Evolutionary conservation across 2,113 vertebrate genomes (phyloP).

Genomic region (Ondatra zibethicus): DNA sequence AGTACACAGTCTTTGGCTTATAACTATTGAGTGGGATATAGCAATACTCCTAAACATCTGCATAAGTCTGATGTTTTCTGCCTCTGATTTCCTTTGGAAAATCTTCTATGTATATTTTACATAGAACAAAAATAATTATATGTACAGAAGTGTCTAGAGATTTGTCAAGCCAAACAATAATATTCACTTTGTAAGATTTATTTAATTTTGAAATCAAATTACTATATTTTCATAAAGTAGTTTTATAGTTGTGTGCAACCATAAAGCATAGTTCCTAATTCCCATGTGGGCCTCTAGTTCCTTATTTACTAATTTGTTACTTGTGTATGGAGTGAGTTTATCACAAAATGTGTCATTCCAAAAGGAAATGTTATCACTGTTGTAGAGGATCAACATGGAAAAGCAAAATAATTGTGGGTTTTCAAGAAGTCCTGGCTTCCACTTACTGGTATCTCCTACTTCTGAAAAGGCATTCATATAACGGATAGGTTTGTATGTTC

Average conservation of each 20-base stretch:
- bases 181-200: not conserved
- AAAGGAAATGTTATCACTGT: not conserved
- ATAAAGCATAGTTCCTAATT: not conserved
- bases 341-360: not conserved
- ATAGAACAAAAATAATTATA: not conserved
- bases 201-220: not conserved
- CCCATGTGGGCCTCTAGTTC: not conserved
- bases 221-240: rapidly evolving
- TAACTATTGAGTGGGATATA: not conserved
- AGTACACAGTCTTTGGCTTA: rapidly evolving
- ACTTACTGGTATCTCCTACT: not conserved
- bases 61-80: not conserved
- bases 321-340: not conserved
- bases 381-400: not conserved
- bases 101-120: not conserved
- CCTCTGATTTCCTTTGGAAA: not conserved
- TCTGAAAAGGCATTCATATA: not conserved
- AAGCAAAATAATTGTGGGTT: not conserved
- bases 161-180: not conserved
- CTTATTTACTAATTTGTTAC: not conserved
- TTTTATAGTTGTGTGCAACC: not conserved
- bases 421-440: not conserved
- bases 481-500: not conserved
- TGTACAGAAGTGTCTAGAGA: not conserved
- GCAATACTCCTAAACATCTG: not conserved